phyloP scores from a whole-genome alignment of 2,888 invertebrate species.

The Dione vanillae region DNA sequence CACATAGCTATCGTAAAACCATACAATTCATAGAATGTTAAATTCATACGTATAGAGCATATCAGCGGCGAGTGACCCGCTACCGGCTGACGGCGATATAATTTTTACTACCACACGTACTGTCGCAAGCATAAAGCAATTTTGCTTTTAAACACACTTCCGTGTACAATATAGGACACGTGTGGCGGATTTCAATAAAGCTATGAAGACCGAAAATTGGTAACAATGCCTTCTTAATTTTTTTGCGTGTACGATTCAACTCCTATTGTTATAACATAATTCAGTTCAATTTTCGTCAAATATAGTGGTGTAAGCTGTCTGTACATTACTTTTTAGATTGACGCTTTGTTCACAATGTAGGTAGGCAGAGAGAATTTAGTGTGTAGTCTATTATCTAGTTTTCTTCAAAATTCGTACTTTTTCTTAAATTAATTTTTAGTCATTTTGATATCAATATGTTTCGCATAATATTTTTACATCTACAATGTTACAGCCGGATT shows the following conservation, averaged over 20 bases:
- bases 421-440: too few relatives aligned
- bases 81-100: constrained; percentile 65
- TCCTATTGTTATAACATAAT: neutral
- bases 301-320: too few relatives aligned
- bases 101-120: constrained; percentile 64
- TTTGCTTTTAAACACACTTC: constrained; percentile 33
- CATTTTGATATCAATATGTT: too few relatives aligned
- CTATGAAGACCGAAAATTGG: neutral
- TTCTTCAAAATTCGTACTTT: too few relatives aligned
- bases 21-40: constrained; percentile 31
- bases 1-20: constrained; percentile 31
- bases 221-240: neutral
- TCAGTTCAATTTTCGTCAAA: neutral
- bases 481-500: too few relatives aligned
- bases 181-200: constrained; percentile 37
- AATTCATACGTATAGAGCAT: constrained; percentile 41
- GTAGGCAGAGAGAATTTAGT: too few relatives aligned
- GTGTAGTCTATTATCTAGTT: too few relatives aligned
- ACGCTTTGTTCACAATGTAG: too few relatives aligned
- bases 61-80: constrained; percentile 56
- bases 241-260: neutral
- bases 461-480: too few relatives aligned
- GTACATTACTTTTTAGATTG: too few relatives aligned
- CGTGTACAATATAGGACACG: constrained; percentile 25
- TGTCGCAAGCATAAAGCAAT: constrained; percentile 50